Base-by-base conservation (phyloP, 1,140 invertebrate species). In the Penaeus chinensis region DNA sequence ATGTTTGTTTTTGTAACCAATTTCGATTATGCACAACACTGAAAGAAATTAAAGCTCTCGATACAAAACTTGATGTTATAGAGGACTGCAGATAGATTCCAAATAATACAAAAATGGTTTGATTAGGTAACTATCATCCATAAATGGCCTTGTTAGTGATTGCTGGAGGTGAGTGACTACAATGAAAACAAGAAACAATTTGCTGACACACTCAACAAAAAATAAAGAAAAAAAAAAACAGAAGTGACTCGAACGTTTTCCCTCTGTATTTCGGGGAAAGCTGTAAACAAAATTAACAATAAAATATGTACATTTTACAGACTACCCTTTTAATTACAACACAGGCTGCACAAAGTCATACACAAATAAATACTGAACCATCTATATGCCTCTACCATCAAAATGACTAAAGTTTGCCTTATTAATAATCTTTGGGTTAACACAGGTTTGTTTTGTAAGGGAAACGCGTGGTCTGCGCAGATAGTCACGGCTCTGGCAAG, bases 331-430 rank as follows among this genome's bases (percentile, higher is more conserved):
- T 87, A 87, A 87, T 82, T 82, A 82, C 84, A 78, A 22, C 37
- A 79, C 54, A 85, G 76, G 76, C 37, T 76, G 63, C 77, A 82
- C 47, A 79, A 84, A 77, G 77, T 77, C 71, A 82, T 82, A 82
- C 80, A 82, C 69, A 82, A 87, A 87, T 87, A 87, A 87, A 87
- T 87, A 87, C 86, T 87, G 80, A 76, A 87, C 78, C 86, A 87
- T 74, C 81, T 87, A 80, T 87, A 87, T 87, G 86, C 86, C 80
- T 81, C 86, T 87, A 87, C 86, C 86, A 82, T 78, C 61, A 79
- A 80, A 77, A 82, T 82, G 71, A 74, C 71, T 74, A 32, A 87
- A 61, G 69, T 82, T 61, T 32, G 61, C 82, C 86, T 87, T 87
- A 87, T 27, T 69, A 24, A 83, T 87, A 87, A 87, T 87, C 86